A percentile compares a stretch with the other conserved stretches of the same genome.
Conservation (phyloP, 2,797 vertebrate genomes). For the Dicrostonyx torquatus region DNA sequence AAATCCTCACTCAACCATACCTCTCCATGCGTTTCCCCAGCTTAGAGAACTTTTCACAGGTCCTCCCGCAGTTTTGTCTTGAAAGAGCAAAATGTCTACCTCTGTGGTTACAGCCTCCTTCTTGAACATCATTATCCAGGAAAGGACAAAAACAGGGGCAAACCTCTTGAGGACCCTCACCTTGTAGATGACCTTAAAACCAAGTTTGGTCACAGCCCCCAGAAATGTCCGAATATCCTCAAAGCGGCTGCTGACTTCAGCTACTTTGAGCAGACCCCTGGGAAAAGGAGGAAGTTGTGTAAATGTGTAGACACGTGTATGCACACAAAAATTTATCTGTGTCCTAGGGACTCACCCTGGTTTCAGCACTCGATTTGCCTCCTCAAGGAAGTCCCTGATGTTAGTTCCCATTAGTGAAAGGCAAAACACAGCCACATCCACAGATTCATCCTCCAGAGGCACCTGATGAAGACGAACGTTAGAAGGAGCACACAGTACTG, state of each 20-base stretch:
- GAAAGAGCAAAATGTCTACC: not conserved
- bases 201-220: constrained; percentile 88
- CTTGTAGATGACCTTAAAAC: constrained; percentile 92
- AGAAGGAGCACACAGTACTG: not conserved
- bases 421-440: constrained; percentile 95
- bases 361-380: constrained; percentile 94
- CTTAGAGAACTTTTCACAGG: constrained; percentile 48
- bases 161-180: constrained; percentile 82
- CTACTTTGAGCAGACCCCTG: constrained; percentile 94
- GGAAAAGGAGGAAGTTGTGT: not conserved
- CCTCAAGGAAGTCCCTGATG: constrained; percentile 92
- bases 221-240: constrained; percentile 89
- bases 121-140: not conserved
- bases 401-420: constrained; percentile 98
- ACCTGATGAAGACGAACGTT: constrained; percentile 87
- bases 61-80: not conserved
- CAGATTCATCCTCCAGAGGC: constrained; percentile 88
- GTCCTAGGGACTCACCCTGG: constrained; percentile 85
- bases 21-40: not conserved
- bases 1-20: constrained; percentile 33
- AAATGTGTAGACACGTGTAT: fast-evolving
- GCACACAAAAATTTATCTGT: not conserved
- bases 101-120: not conserved
- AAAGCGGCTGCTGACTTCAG: constrained; percentile 96
- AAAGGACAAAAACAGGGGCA: not conserved